Evolutionary conservation across 2,888 invertebrate species (phyloP).

Genomic region (Leptopilina drosophilae): DNA sequence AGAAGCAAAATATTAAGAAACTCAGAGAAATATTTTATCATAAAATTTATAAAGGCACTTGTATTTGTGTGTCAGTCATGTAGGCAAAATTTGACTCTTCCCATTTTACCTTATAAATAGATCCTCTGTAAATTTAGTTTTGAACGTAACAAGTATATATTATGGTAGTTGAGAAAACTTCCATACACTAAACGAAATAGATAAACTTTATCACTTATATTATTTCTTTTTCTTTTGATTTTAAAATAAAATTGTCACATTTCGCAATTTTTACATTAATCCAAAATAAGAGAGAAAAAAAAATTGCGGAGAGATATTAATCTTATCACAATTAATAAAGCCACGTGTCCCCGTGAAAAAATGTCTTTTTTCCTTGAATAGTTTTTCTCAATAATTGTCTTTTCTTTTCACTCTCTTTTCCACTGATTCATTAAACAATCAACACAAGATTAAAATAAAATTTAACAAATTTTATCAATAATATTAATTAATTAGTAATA

Average conservation of each 20-base stretch:
- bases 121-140: constrained; percentile 37
- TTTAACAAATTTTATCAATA: too few relatives aligned
- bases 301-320: neutral
- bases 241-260: neutral
- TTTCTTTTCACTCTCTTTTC: neutral
- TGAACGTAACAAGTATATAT: neutral
- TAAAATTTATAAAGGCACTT: neutral
- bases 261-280: neutral
- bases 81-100: neutral
- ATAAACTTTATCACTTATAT: constrained; percentile 16
- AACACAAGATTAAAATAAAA: too few relatives aligned
- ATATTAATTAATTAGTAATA: too few relatives aligned
- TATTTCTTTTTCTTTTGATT: neutral
- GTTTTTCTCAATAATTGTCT: neutral
- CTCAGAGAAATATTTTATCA: too few relatives aligned
- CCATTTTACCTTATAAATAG: constrained; percentile 36
- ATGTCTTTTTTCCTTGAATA: neutral
- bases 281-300: neutral
- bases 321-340: constrained; percentile 24
- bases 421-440: neutral
- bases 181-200: neutral
- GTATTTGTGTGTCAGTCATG: neutral
- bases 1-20: too few relatives aligned
- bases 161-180: neutral
- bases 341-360: neutral